phyloP scores from a whole-genome alignment of 2,888 invertebrate genomes.

The Heliconius cydno region DNA sequence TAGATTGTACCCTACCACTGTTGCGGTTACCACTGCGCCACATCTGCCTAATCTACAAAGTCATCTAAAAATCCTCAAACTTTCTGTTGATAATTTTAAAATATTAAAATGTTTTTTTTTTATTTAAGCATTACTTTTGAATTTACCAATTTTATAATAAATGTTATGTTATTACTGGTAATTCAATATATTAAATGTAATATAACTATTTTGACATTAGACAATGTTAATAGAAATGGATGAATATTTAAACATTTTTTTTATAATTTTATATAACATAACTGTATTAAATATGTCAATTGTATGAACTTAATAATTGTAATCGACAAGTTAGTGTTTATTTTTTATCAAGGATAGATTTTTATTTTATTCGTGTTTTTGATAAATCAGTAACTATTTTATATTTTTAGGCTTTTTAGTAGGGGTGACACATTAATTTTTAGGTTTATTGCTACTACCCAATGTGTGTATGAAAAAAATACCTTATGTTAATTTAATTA shows the following conservation, averaged over 20 bases:
- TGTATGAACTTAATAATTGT: slow-evolving; percentile 62
- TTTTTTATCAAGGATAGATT: slow-evolving; percentile 67
- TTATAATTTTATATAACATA: slow-evolving; percentile 60
- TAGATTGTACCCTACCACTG: no score
- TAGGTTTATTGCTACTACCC: slow-evolving; percentile 30
- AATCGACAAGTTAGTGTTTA: slow-evolving; percentile 68
- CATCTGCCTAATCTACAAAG: no score
- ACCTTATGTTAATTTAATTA: slow-evolving; percentile 31
- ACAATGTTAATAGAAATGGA: neutral
- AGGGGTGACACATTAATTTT: slow-evolving; percentile 38
- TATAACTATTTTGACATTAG: slow-evolving; percentile 1
- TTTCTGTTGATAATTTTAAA: no score
- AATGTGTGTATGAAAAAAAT: slow-evolving; percentile 25
- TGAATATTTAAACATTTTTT: slow-evolving; percentile 46
- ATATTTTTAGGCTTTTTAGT: slow-evolving; percentile 42
- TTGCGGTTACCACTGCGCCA: no score
- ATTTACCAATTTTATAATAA: neutral
- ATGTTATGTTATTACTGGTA: neutral
- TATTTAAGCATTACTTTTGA: neutral
- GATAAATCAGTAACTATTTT: slow-evolving; percentile 64
- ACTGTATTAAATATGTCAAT: slow-evolving; percentile 61
- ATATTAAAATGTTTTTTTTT: neutral
- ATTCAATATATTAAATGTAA: neutral
- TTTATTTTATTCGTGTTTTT: slow-evolving; percentile 65
- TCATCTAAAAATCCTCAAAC: no score